These are phyloP conservation scores for Raja brachyura DNA, from an alignment of 2,113 vertebrate species.

Conservation along the genomic window DNA sequence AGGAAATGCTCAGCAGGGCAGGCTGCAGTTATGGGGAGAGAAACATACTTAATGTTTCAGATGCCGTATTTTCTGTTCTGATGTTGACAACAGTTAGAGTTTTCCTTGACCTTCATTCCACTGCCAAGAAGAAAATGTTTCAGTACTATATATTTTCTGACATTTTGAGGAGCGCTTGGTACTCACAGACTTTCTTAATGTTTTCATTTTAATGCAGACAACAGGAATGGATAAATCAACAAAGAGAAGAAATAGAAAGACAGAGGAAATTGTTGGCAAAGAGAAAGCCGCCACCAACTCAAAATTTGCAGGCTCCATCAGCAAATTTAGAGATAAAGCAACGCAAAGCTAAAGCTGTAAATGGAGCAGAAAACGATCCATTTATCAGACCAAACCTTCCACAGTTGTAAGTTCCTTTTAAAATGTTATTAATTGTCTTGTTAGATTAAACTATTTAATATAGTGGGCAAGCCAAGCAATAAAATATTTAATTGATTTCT, in stretches of 20 bases:
- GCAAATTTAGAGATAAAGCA: conserved; percentile 96
- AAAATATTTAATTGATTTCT: conserved; percentile 37
- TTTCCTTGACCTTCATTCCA: neutral
- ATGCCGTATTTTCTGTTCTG: too few species aligned
- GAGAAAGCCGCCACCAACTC: conserved; percentile 87
- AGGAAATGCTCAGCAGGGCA: too few species aligned
- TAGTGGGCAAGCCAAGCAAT: conserved; percentile 43
- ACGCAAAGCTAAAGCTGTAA: conserved; percentile 97
- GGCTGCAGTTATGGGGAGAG: too few species aligned
- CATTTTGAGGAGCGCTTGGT: neutral
- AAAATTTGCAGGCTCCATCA: conserved; percentile 85
- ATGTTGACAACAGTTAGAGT: neutral
- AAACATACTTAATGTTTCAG: too few species aligned
- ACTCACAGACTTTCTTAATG: conserved; percentile 28
- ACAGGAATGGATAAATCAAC: conserved; percentile 96
- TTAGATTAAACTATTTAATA: conserved; percentile 48
- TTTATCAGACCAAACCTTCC: conserved; percentile 97
- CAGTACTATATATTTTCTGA: neutral
- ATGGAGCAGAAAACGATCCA: conserved; percentile 95
- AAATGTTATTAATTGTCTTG: conserved; percentile 50
- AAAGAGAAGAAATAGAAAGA: conserved; percentile 97
- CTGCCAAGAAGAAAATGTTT: neutral
- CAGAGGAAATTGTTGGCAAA: conserved; percentile 96
- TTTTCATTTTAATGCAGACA: conserved; percentile 63
- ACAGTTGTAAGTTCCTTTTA: conserved; percentile 81